A percentile compares a stretch with the other conserved stretches of the same genome.
These are phyloP conservation scores for Dastarcus helophoroides DNA, from an alignment of 2,888 invertebrate genomes.

Conservation along the genomic window DNA sequence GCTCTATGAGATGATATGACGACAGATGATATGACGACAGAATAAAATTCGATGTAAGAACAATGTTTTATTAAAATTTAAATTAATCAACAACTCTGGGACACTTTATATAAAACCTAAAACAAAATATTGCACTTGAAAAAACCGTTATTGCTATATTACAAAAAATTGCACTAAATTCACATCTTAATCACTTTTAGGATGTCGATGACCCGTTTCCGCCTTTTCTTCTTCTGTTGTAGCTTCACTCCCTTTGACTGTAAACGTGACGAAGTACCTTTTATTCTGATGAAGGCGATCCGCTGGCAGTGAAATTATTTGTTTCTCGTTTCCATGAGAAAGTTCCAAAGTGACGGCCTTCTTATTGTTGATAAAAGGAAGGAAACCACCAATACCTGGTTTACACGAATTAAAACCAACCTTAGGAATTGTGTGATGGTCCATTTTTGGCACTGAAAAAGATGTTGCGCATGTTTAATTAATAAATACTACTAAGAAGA, in stretches of 20 bases:
- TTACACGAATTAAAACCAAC: constrained; percentile 41
- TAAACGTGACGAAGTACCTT: constrained; percentile 86
- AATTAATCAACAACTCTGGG: too few relatives aligned
- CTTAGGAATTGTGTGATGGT: constrained; percentile 71
- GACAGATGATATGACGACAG: too few relatives aligned
- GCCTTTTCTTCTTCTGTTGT: constrained; percentile 18
- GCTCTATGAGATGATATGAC: too few relatives aligned
- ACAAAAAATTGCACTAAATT: constrained; percentile 13
- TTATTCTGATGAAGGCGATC: constrained; percentile 80
- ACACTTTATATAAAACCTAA: too few relatives aligned
- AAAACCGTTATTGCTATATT: too few relatives aligned
- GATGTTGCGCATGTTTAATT: too few relatives aligned
- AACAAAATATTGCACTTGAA: too few relatives aligned
- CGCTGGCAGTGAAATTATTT: constrained; percentile 77
- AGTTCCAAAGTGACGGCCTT: constrained; percentile 65
- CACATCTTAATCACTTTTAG: constrained; percentile 32
- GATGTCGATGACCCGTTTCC: constrained; percentile 31
- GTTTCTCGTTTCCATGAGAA: constrained; percentile 73
- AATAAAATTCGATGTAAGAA: too few relatives aligned
- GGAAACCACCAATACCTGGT: constrained; percentile 40
- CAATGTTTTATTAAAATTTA: too few relatives aligned
- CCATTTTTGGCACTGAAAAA: constrained; percentile 62
- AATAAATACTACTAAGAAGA: too few relatives aligned
- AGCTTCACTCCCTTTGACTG: constrained; percentile 64
- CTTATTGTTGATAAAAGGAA: constrained; percentile 52